Evolutionary conservation across 2,888 invertebrate genomes (phyloP).

Genomic region (Agrilus mali): DNA sequence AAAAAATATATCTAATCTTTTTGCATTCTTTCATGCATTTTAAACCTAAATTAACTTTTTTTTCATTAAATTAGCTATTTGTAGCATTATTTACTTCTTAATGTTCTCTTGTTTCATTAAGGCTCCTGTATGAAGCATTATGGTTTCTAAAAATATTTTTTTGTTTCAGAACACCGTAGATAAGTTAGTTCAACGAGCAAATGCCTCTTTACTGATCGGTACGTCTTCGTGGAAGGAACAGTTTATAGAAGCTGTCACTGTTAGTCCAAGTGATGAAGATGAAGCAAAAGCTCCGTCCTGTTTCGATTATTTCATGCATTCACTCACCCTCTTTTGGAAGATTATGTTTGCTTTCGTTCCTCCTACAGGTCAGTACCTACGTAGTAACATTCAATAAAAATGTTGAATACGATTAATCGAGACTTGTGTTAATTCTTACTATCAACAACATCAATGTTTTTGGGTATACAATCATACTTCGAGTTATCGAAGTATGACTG

Average conservation of each 20-base stretch:
- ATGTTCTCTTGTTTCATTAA: not conserved
- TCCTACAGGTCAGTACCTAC: conserved; percentile 68
- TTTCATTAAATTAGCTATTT: too few relatives aligned
- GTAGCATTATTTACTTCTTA: too few relatives aligned
- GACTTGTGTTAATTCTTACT: too few relatives aligned
- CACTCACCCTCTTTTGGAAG: conserved; percentile 96
- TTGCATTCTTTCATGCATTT: too few relatives aligned
- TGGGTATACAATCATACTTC: too few relatives aligned
- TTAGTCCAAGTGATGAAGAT: conserved; percentile 70
- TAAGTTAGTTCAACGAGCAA: conserved; percentile 93
- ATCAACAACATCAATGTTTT: too few relatives aligned
- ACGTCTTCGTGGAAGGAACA: conserved; percentile 99
- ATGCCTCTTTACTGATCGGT: conserved; percentile 84
- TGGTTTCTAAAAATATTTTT: conserved; percentile 7
- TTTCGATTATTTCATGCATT: conserved; percentile 90
- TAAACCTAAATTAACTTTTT: too few relatives aligned
- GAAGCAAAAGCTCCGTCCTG: conserved; percentile 63
- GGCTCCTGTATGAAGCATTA: too few relatives aligned
- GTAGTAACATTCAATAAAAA: not conserved
- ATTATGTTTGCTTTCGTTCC: conserved; percentile 94
- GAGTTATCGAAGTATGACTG: too few relatives aligned
- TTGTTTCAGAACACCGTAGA: conserved; percentile 85
- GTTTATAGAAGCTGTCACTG: conserved; percentile 91
- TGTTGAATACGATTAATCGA: too few relatives aligned
- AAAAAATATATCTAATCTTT: too few relatives aligned